Base-by-base conservation (phyloP, 2,113 vertebrate species). In the Irena cyanogastra region DNA sequence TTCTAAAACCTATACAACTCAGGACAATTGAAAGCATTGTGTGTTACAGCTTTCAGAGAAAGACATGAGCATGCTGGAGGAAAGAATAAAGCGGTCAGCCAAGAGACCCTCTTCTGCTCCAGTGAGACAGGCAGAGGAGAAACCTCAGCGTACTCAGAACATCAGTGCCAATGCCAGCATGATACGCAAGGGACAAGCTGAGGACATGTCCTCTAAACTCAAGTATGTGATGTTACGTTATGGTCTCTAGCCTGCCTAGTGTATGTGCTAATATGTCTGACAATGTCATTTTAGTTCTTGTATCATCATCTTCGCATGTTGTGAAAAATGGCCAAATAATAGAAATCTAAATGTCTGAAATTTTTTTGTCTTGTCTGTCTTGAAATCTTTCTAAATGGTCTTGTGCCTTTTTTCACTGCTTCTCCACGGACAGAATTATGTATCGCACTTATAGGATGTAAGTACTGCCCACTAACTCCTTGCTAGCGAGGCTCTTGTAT, bases 361-460 rank as follows among this genome's bases (percentile, higher is more conserved):
- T 97, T 96, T 97, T 97, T 94, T 96, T 98, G 97, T 98, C 97
- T 97, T 97, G 94, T 96, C 79, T 97, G 97, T 98, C 97, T 97
- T 97, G 94, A 97, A 98, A 97, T 97, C 97, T 98, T 98, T 98
- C 98, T 98, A 98, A 98, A 98, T 98, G 97, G 97, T 98, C 98
- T 98, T 98, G 98, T 98, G 98, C 98, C 98, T 98, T 98, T 96
- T 98, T 98, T 98, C 98, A 98, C 98, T 98, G 99, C 98, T 98
- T 98, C 98, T 98, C 98, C 97, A 97, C 97, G 99, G 99, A 98
- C 99, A 99, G 99, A 99, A 98, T 99, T 98, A 99, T 99, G 99
- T 99, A 99, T 99, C 99, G 99, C 98, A 99, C 99, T 97, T 99
- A 99, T 98, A 99, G 99, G 98, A 99, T 99, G 99, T 99, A 99